Evolutionary conservation across 1,140 invertebrate species (phyloP).

Genomic region (Diachasmimorpha longicaudata): DNA sequence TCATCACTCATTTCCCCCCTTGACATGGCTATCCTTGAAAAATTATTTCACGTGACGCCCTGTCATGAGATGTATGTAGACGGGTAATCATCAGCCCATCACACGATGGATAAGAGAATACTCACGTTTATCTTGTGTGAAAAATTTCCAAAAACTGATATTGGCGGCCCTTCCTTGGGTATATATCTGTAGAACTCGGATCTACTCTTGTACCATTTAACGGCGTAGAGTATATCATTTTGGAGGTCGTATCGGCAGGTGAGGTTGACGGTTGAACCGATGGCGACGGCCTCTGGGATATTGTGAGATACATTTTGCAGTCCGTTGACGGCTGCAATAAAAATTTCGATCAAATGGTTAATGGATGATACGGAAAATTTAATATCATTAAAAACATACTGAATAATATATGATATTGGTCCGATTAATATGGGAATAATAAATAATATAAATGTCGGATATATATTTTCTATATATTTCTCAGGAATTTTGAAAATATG

Average conservation of each 20-base stretch:
- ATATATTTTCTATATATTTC: too few species aligned
- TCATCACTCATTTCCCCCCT: too few species aligned
- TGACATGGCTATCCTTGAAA: too few species aligned
- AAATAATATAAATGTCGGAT: too few species aligned
- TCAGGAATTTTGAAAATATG: too few species aligned
- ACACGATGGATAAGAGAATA: slow-evolving; percentile 36
- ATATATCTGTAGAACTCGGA: slow-evolving; percentile 79
- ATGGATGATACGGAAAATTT: too few species aligned
- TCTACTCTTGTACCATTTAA: slow-evolving; percentile 85
- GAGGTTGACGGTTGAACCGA: slow-evolving; percentile 59
- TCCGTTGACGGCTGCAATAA: slow-evolving; percentile 50
- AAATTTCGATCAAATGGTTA: background rate
- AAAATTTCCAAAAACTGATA: slow-evolving; percentile 69
- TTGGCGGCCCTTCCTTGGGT: slow-evolving; percentile 75
- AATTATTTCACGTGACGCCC: too few species aligned
- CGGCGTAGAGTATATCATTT: slow-evolving; percentile 73
- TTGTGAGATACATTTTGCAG: slow-evolving; percentile 58
- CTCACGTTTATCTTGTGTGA: slow-evolving; percentile 75
- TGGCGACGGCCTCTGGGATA: slow-evolving; percentile 59
- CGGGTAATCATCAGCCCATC: too few species aligned
- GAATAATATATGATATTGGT: too few species aligned
- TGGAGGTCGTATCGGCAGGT: slow-evolving; percentile 59
- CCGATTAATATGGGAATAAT: too few species aligned
- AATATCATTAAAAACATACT: too few species aligned
- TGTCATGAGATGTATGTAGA: too few species aligned